Evolutionary conservation across 1,140 invertebrate species (phyloP).

Genomic region (Leptinotarsa lineolata): DNA sequence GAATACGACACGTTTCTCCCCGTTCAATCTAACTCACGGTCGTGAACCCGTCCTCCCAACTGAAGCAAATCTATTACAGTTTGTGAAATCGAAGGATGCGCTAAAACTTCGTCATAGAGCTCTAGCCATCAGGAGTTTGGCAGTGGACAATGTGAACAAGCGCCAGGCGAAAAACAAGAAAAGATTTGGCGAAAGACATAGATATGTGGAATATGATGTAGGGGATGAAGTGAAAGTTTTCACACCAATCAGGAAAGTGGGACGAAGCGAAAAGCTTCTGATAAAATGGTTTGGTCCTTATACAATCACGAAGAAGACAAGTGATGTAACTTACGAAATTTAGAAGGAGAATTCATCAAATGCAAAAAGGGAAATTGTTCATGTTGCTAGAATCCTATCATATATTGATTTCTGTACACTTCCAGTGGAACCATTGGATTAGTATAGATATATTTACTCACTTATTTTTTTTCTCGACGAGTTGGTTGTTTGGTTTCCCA

Average conservation of each 20-base stretch:
- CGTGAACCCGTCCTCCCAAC: constrained; percentile 34
- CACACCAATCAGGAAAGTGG: too few species aligned
- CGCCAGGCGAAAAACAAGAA: too few species aligned
- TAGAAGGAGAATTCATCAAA: constrained; percentile 14
- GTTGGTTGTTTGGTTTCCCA: too few species aligned
- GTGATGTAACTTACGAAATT: constrained; percentile 23
- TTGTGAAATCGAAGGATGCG: not conserved
- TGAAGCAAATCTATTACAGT: constrained; percentile 27
- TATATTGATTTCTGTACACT: constrained; percentile 31
- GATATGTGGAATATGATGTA: constrained; percentile 22
- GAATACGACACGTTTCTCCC: constrained; percentile 32
- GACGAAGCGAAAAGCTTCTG: constrained; percentile 35
- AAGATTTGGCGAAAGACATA: constrained; percentile 22
- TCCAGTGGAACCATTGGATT: too few species aligned
- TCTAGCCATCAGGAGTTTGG: constrained; percentile 28
- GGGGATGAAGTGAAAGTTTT: too few species aligned
- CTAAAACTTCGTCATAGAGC: constrained; percentile 22
- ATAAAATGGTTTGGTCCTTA: constrained; percentile 35
- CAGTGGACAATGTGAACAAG: constrained; percentile 30
- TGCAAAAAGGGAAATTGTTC: constrained; percentile 18
- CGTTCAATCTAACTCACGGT: constrained; percentile 34
- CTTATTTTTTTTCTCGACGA: too few species aligned
- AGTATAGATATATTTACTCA: too few species aligned
- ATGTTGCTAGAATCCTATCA: constrained; percentile 25
- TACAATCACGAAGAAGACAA: constrained; percentile 26